Conservation (phyloP, 2,888 invertebrate species). For the Dicyrtomina minuta region DNA sequence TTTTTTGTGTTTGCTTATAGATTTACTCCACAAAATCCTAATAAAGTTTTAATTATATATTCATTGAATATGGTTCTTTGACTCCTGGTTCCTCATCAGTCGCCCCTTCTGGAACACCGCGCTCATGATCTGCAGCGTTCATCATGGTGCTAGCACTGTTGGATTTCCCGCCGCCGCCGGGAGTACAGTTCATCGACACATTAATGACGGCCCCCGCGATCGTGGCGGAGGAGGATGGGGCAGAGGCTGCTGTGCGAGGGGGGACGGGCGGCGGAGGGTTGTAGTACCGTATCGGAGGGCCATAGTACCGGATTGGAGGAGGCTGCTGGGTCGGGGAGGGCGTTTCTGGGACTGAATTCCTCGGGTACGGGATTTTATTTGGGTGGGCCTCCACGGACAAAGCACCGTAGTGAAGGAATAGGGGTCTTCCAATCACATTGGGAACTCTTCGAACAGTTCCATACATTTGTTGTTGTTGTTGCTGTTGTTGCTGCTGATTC, state of each 20-base stretch:
- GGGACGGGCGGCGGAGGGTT: slow-evolving; percentile 51
- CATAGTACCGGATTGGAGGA: slow-evolving; percentile 50
- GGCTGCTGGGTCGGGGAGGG: slow-evolving; percentile 52
- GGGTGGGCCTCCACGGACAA: slow-evolving; percentile 53
- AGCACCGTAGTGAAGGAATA: slow-evolving; percentile 53
- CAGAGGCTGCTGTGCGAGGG: slow-evolving; percentile 32
- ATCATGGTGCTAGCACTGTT: not conserved
- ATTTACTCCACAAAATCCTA: no score
- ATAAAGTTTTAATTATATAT: no score
- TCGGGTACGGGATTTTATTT: slow-evolving; percentile 49
- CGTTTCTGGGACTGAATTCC: slow-evolving; percentile 49
- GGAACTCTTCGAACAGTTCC: slow-evolving; percentile 49
- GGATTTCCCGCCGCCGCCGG: no score
- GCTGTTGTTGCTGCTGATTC: slow-evolving; percentile 5
- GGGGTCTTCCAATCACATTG: slow-evolving; percentile 48
- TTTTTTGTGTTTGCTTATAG: no score
- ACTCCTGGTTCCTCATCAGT: slow-evolving; percentile 50
- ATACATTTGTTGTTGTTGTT: slow-evolving; percentile 42
- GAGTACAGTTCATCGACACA: not conserved
- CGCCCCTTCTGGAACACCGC: slow-evolving; percentile 71
- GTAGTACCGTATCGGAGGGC: slow-evolving; percentile 49
- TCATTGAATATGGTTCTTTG: slow-evolving; percentile 53
- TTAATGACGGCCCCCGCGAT: slow-evolving; percentile 4
- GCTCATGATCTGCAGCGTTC: slow-evolving; percentile 58
- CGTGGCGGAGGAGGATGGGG: not conserved